Conservation (phyloP, 2,888 invertebrate species). For the Globia sparganii region DNA sequence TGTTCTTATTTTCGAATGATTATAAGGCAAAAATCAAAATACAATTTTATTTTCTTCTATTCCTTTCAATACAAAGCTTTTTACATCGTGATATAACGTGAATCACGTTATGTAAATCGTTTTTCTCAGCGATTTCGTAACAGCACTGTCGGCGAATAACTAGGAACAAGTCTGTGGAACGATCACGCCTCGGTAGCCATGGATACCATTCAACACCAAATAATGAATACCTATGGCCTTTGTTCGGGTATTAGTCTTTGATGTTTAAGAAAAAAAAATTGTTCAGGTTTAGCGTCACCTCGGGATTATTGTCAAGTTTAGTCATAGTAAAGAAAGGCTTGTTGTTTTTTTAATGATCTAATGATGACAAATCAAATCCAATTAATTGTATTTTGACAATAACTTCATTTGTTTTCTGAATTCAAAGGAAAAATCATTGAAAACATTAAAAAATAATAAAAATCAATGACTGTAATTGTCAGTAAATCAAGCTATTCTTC, state of each 20-base stretch:
- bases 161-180: conserved; percentile 81
- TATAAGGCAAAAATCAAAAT: conserved; percentile 34
- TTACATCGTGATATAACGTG: conserved; percentile 53
- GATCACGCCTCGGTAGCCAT: conserved; percentile 82
- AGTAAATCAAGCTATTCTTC: neutral
- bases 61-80: conserved; percentile 39
- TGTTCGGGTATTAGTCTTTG: conserved; percentile 51
- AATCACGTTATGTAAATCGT: conserved; percentile 79
- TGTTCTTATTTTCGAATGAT: conserved; percentile 56
- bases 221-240: conserved; percentile 60
- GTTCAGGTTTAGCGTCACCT: conserved; percentile 1
- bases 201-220: conserved; percentile 67
- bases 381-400: neutral
- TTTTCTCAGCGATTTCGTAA: conserved; percentile 84
- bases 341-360: neutral
- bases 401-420: neutral
- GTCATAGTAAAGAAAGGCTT: neutral
- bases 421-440: neutral
- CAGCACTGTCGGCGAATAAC: conserved; percentile 75
- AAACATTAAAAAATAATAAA: neutral
- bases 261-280: conserved; percentile 28
- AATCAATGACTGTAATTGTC: neutral
- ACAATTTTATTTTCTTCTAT: conserved; percentile 23
- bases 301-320: conserved; percentile 9
- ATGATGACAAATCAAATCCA: neutral